Conservation (phyloP, 2,113 vertebrate genomes). For the Gorilla gorilla region DNA sequence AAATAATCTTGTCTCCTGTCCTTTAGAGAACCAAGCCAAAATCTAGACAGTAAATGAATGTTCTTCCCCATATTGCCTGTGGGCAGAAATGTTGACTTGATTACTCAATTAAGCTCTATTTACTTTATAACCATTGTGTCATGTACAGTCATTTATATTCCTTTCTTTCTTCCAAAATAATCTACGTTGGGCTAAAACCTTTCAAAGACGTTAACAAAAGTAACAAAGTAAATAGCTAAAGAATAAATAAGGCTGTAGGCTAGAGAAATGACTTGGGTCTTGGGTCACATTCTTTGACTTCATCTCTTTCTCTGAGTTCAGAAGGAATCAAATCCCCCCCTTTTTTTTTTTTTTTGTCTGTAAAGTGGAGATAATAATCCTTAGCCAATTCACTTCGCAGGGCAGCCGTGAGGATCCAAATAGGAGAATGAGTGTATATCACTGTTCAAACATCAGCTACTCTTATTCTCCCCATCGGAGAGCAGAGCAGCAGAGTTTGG, state of each 20-base stretch:
- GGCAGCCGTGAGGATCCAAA: not conserved
- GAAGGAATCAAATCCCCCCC: not conserved
- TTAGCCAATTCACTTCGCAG: not conserved
- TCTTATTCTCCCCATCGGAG: not conserved
- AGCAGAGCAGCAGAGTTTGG: not conserved
- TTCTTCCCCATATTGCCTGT: conserved; percentile 49
- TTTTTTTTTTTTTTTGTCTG: not conserved
- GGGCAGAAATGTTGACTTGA: conserved; percentile 67
- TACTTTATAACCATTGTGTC: conserved; percentile 58
- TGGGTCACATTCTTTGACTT: not conserved
- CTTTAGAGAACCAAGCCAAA: conserved; percentile 55
- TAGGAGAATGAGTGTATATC: not conserved
- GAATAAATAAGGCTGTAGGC: not conserved
- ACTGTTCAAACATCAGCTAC: not conserved
- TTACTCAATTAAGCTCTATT: conserved; percentile 65
- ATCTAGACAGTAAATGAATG: conserved; percentile 46
- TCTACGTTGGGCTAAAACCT: conserved; percentile 28
- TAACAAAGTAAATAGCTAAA: not conserved
- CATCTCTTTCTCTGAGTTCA: conserved; percentile 1
- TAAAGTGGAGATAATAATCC: not conserved
- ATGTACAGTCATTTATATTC: conserved; percentile 37
- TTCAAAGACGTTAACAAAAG: conserved; percentile 47
- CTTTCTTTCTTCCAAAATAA: conserved; percentile 45
- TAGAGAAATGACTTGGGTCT: not conserved
- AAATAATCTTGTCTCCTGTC: conserved; percentile 55